Percentiles rank a stretch among this genome's conserved stretches.
These are phyloP conservation scores for Cervus canadensis DNA, from an alignment of 2,113 vertebrate species.

Conservation along the genomic window DNA sequence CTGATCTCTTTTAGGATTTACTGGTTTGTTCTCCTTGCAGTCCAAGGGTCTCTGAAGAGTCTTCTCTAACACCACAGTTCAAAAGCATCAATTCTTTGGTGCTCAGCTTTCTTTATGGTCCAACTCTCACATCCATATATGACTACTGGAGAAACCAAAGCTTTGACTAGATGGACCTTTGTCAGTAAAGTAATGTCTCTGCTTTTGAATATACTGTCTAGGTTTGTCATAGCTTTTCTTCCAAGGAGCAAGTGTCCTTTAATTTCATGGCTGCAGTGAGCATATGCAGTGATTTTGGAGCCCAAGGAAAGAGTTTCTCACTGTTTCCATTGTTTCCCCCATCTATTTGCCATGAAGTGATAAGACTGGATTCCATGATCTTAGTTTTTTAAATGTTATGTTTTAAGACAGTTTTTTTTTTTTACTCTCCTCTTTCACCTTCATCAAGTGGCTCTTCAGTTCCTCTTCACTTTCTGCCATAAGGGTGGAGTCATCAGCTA, in stretches of 20 bases:
- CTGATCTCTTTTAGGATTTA: neutral
- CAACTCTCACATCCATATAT: neutral
- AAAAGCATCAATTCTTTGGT: neutral
- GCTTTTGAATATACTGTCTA: neutral
- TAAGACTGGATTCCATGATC: neutral
- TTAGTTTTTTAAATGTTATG: neutral
- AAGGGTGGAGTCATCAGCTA: neutral
- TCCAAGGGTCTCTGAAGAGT: neutral
- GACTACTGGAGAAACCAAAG: neutral
- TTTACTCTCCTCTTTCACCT: neutral
- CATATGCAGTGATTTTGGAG: neutral
- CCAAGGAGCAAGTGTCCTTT: neutral
- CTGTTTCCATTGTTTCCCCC: neutral
- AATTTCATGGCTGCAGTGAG: neutral
- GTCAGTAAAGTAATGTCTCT: neutral
- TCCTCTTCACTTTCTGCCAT: neutral
- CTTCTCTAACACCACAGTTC: neutral
- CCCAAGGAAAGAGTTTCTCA: neutral
- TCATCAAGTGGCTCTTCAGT: neutral
- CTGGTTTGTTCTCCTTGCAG: neutral
- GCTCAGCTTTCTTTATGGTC: neutral
- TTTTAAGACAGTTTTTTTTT: neutral
- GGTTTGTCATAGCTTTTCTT: neutral
- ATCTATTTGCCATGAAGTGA: neutral
- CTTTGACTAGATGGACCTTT: neutral